Evolutionary conservation across 2,888 invertebrate genomes (phyloP).

Genomic region (Tryphoninae sp.): DNA sequence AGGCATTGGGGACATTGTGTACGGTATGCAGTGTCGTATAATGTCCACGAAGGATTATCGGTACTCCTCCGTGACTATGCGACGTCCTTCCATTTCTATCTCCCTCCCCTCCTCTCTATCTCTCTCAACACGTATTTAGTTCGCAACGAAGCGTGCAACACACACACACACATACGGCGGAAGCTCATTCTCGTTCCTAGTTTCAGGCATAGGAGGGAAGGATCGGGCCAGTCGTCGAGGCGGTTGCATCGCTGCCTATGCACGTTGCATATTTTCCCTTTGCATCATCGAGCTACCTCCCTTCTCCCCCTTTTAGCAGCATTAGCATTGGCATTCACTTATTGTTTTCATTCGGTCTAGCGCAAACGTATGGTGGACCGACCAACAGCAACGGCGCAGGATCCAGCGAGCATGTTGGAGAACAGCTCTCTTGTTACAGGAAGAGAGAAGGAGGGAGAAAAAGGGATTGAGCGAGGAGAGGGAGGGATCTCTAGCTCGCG

Average conservation of each 20-base stretch:
- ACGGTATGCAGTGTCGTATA: conserved; percentile 50
- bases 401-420: conserved; percentile 53
- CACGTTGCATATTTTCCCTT: conserved; percentile 63
- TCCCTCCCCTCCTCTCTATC: conserved; percentile 25
- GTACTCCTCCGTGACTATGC: conserved; percentile 48
- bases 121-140: conserved; percentile 58
- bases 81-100: conserved; percentile 28
- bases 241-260: conserved; percentile 26
- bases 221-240: conserved; percentile 39
- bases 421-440: conserved; percentile 47
- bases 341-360: conserved; percentile 74
- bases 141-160: conserved; percentile 38
- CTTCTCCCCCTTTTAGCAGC: conserved; percentile 48
- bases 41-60: conserved; percentile 47
- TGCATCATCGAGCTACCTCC: conserved; percentile 17
- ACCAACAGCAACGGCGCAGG: conserved; percentile 40
- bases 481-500: conserved; percentile 61
- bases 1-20: conserved; percentile 32
- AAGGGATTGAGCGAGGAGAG: conserved; percentile 56
- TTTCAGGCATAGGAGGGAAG: conserved; percentile 26
- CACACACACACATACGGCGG: conserved; percentile 17
- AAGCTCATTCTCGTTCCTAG: conserved; percentile 30
- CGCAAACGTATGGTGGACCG: conserved; percentile 62
- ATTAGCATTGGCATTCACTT: conserved; percentile 75
- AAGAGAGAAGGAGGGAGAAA: conserved; percentile 45